Percentiles rank a stretch among this genome's conserved stretches.
Evolutionary conservation across 2,797 vertebrate species (phyloP).

Genomic region (Ambastaia sidthimunki): DNA sequence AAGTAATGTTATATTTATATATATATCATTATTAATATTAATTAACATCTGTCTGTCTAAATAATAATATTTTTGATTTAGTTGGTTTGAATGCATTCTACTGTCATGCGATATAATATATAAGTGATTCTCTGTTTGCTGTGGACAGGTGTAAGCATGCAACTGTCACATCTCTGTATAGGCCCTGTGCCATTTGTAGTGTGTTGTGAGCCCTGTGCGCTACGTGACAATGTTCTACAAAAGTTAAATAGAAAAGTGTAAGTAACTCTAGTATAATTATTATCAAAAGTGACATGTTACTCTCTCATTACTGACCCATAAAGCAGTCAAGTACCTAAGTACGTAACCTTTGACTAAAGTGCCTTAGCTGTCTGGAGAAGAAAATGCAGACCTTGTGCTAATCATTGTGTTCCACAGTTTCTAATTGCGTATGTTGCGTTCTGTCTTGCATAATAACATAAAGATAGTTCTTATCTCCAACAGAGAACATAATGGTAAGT

Average conservation of each 20-base stretch:
- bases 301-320: neutral
- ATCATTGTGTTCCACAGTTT: slow-evolving; percentile 1
- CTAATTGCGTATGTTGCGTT: slow-evolving; percentile 6
- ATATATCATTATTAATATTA: too few species aligned
- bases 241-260: too few species aligned
- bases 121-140: neutral
- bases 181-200: neutral
- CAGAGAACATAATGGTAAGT: slow-evolving; percentile 28
- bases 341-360: neutral
- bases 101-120: neutral
- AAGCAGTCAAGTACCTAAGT: neutral
- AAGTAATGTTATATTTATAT: too few species aligned
- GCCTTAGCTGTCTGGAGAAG: neutral
- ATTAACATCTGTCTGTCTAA: too few species aligned
- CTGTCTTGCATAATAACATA: neutral
- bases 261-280: too few species aligned
- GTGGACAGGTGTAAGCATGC: neutral
- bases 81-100: too few species aligned
- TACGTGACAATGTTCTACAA: too few species aligned
- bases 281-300: neutral
- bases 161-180: neutral
- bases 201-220: neutral
- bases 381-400: neutral
- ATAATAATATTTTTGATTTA: too few species aligned
- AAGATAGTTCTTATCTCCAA: slow-evolving; percentile 13